Conservation (phyloP, 2,888 invertebrate genomes). For the Caenorhabditis panamensis region DNA sequence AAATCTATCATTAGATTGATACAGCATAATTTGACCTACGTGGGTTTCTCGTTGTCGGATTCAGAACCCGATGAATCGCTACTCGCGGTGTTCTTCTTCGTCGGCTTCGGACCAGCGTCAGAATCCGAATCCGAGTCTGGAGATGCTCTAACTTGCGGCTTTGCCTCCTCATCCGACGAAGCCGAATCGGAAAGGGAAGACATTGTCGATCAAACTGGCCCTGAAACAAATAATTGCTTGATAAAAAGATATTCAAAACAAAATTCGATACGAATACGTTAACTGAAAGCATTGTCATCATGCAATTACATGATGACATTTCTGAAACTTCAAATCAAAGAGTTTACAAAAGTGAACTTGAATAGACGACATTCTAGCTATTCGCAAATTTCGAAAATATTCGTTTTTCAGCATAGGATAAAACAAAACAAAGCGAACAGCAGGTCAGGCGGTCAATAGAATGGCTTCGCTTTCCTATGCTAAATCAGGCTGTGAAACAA, state of each 20-base stretch:
- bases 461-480: too few species aligned
- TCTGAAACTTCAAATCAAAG: neutral
- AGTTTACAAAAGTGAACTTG: too few species aligned
- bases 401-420: too few species aligned
- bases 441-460: too few species aligned
- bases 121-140: conserved; percentile 44
- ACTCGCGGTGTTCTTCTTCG: conserved; percentile 22
- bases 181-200: conserved; percentile 39
- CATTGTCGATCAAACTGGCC: conserved; percentile 36
- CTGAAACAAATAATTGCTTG: conserved; percentile 14
- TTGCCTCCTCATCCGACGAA: conserved; percentile 47
- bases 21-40: conserved; percentile 3
- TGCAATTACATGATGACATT: neutral
- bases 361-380: too few species aligned
- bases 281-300: too few species aligned
- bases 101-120: conserved; percentile 4
- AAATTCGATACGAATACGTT: too few species aligned
- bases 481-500: too few species aligned
- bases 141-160: neutral
- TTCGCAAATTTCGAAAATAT: too few species aligned
- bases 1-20: neutral
- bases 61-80: conserved; percentile 46
- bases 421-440: too few species aligned
- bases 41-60: conserved; percentile 35
- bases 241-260: neutral